A percentile compares a stretch with the other conserved stretches of the same genome.
Conservation (phyloP, 2,113 vertebrate species). For the Hippopotamus amphibius region DNA sequence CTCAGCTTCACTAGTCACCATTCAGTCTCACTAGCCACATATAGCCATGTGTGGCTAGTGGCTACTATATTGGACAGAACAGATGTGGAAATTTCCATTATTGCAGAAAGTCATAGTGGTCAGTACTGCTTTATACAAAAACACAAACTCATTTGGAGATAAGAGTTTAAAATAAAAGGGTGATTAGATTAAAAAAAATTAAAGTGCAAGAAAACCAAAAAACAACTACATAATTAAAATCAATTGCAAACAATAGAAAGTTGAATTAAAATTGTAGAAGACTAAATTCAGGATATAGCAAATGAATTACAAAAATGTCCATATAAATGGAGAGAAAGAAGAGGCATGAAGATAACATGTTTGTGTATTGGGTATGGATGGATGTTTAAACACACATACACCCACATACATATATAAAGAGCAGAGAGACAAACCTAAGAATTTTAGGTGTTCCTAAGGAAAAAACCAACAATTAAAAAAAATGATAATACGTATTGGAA, state of each 20-base stretch:
- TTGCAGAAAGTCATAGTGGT: neutral
- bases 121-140: neutral
- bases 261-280: neutral
- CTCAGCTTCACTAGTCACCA: neutral
- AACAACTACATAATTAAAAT: neutral
- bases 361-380: neutral
- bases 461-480: neutral
- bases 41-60: neutral
- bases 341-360: neutral
- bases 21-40: neutral
- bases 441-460: neutral
- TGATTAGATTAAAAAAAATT: neutral
- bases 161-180: neutral
- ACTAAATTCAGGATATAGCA: neutral
- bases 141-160: neutral
- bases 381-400: too few species aligned
- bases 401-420: neutral
- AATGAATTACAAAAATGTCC: neutral
- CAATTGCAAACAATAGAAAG: neutral
- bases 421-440: neutral
- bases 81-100: neutral
- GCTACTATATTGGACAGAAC: neutral
- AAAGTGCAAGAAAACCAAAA: neutral
- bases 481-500: neutral
- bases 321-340: neutral